Evolutionary conservation across 1,140 invertebrate species (phyloP), one percentile per base, ranked within the genome.

Genomic region (Camponotus pennsylvanicus): DNA sequence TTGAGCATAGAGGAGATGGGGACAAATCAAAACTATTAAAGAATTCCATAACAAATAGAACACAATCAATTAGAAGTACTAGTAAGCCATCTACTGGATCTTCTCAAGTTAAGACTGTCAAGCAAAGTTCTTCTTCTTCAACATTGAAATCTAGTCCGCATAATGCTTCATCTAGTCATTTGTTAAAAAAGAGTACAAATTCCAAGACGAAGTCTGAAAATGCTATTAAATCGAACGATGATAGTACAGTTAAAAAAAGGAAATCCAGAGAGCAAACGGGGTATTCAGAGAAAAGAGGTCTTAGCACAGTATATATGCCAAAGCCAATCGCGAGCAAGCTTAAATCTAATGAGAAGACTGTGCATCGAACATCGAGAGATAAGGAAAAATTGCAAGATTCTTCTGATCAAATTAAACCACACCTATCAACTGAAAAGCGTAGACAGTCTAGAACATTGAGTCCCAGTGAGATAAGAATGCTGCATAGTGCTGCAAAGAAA

Each of bases 391-490:
- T 32, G n/a, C 79, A 83, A 59, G 32, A 52, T 21, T 49, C 11
- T 15, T 73, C 34, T 13, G 64, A 34, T 21, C 34, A 34, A 85
- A 75, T 32, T 34, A 63, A 83, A 15, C 27, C 45, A 8, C 73
- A 37, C 49, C 8, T 63, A 13, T 69, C 52, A 4, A 55, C 85
- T 7, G 91, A 88, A 85, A 92, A 93, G 70, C 79, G 91, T 21
- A 92, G 80, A 86, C 89, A 91, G 73, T 93, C 92, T 6, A 86
- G 92, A 69, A 93, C 93, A 15, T 76, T 94, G 7, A 94, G 93
- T 85, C 94, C 94, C 8, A 92, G 91, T 69, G 94, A 95, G 82
- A 85, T 94, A 6, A 94, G 91, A 75, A 77, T 95, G 69, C 69
- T 93, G 70, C 91, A 92, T 55, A 75, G 86, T 9, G 49, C 66